A percentile compares a stretch with the other conserved stretches of the same genome.
phyloP scores from a whole-genome alignment of 2,113 vertebrate genomes.

The Petrocephalus zakoni region DNA sequence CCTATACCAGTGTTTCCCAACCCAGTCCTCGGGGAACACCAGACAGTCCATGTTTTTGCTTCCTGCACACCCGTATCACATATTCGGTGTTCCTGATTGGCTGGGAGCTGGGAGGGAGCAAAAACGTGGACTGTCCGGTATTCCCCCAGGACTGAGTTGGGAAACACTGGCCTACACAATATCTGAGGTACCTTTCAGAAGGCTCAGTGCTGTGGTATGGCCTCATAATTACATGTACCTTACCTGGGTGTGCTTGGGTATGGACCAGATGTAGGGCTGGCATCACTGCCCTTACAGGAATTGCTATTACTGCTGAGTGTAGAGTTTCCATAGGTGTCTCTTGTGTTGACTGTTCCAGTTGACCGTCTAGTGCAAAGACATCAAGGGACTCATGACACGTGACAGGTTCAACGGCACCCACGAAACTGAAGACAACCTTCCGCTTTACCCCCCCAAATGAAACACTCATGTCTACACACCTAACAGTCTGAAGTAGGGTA shows the following conservation, averaged over 20 bases:
- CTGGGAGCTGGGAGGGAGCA: too few species aligned
- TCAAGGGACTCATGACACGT: not conserved
- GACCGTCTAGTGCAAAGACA: conserved; percentile 66
- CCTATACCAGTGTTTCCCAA: too few species aligned
- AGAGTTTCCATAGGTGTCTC: conserved; percentile 73
- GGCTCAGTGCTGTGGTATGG: not conserved
- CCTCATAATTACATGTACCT: conserved; percentile 4
- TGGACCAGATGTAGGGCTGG: conserved; percentile 78
- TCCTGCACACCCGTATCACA: too few species aligned
- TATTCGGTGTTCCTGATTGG: too few species aligned
- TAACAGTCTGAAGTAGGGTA: not conserved
- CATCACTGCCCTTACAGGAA: conserved; percentile 77
- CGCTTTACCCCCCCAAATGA: not conserved
- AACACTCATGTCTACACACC: not conserved
- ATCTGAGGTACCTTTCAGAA: not conserved
- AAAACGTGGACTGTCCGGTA: too few species aligned
- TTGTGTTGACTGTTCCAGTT: conserved; percentile 68
- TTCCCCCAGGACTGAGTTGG: too few species aligned
- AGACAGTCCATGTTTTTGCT: too few species aligned
- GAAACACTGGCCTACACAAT: too few species aligned
- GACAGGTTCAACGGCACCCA: not conserved
- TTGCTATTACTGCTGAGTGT: conserved; percentile 83
- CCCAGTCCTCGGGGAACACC: too few species aligned
- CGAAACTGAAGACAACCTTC: not conserved
- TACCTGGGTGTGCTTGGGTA: conserved; percentile 61